Percentiles rank a stretch among this genome's conserved stretches.
Evolutionary conservation across 2,113 vertebrate species (phyloP).

Genomic region (Protobothrops flavoviridis): DNA sequence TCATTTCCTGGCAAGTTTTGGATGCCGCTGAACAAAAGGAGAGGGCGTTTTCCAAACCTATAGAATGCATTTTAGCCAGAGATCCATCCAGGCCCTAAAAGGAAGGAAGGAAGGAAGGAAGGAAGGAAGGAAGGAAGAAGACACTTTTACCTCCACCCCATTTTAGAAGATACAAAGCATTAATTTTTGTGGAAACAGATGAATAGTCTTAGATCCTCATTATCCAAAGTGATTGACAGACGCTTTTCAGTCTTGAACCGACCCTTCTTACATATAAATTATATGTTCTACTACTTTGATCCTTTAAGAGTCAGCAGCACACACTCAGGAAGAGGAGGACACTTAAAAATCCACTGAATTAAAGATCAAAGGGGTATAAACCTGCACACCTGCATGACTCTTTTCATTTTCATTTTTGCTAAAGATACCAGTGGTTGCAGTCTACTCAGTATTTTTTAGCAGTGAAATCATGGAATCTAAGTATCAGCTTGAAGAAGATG

Average conservation of each 20-base stretch:
- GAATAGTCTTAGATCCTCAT: background rate
- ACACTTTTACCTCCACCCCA: background rate
- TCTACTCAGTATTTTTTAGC: background rate
- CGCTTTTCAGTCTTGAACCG: background rate
- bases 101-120: too few species aligned
- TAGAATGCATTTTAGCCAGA: background rate
- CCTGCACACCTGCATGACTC: background rate
- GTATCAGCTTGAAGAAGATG: background rate
- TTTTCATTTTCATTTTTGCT: background rate
- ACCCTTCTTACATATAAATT: background rate
- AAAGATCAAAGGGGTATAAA: background rate
- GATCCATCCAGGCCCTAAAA: background rate
- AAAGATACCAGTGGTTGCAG: background rate
- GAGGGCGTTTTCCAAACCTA: background rate
- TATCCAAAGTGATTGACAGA: background rate
- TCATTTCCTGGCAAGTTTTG: background rate
- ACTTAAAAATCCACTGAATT: background rate
- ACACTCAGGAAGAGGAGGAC: background rate
- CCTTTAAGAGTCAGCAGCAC: background rate
- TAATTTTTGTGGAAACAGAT: background rate
- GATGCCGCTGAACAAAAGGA: background rate
- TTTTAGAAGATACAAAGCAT: background rate
- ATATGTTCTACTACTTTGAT: background rate
- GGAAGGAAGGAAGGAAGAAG: background rate
- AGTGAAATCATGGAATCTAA: background rate